A percentile compares a stretch with the other conserved stretches of the same genome.
Evolutionary conservation across 2,888 invertebrate species (phyloP).

Genomic region (Rambutsinella grinnellia): DNA sequence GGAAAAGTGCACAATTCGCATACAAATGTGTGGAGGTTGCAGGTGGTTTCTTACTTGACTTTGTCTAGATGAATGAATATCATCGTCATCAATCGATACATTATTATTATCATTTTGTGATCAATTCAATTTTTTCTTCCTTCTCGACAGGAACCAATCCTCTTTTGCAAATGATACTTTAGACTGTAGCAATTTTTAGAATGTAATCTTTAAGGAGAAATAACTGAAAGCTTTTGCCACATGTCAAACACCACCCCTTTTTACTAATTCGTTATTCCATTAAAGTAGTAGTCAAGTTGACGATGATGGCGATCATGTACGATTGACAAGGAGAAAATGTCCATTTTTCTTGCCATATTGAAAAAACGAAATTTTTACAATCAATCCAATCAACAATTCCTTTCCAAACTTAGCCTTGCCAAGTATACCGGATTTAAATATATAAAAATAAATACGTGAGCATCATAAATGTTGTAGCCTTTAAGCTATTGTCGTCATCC

Average conservation of each 20-base stretch:
- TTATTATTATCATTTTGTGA: constrained; percentile 42
- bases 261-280: constrained; percentile 3
- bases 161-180: constrained; percentile 43
- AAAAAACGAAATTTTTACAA: constrained; percentile 20
- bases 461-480: constrained; percentile 3
- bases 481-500: constrained; percentile 21
- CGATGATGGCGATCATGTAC: constrained; percentile 20
- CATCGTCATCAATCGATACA: constrained; percentile 1
- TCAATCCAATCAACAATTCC: neutral
- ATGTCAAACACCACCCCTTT: constrained; percentile 6
- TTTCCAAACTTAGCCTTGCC: neutral
- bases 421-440: neutral
- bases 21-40: constrained; percentile 51
- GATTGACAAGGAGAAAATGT: constrained; percentile 51
- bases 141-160: constrained; percentile 23
- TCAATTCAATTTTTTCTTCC: constrained; percentile 35
- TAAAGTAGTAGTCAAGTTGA: constrained; percentile 1
- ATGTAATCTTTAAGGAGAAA: constrained; percentile 36
- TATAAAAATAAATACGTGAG: constrained; percentile 2
- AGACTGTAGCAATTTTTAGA: constrained; percentile 40
- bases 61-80: constrained; percentile 6
- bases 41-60: constrained; percentile 1
- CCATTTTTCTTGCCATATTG: constrained; percentile 41
- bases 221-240: neutral
- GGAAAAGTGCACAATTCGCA: constrained; percentile 29